A percentile compares a stretch with the other conserved stretches of the same genome.
These are phyloP conservation scores for Ardeotis arabs DNA, from an alignment of 2,113 vertebrate genomes.

Conservation along the genomic window DNA sequence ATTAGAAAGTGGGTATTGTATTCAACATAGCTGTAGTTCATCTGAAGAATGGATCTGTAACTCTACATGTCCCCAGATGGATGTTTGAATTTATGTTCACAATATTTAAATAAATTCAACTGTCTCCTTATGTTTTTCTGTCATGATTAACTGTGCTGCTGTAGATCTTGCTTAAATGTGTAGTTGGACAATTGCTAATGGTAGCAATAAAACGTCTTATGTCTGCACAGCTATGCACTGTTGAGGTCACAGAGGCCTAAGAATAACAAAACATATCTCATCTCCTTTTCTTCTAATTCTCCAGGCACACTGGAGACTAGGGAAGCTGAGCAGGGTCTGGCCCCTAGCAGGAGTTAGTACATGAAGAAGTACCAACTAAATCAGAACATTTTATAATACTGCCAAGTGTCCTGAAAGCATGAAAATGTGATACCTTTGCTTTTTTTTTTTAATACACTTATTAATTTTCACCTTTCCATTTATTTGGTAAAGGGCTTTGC, in stretches of 20 bases:
- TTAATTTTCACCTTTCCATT: background rate
- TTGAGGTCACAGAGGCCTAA: background rate
- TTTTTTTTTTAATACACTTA: background rate
- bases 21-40: background rate
- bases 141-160: background rate
- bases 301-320: background rate
- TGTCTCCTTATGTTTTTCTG: background rate
- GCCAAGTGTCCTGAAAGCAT: background rate
- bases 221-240: background rate
- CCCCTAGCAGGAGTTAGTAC: background rate
- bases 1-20: background rate
- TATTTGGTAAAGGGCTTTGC: background rate
- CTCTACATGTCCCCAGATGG: background rate
- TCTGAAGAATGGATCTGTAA: background rate
- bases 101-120: background rate
- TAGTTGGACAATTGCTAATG: background rate
- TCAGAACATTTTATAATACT: background rate
- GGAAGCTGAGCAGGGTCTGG: background rate
- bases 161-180: slow-evolving; percentile 3
- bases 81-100: background rate
- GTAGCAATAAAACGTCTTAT: background rate
- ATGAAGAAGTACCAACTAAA: background rate
- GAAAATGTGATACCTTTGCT: background rate
- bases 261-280: background rate
- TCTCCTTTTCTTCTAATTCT: background rate